Evolutionary conservation across 2,888 invertebrate species (phyloP), one percentile per base, ranked within the genome.

Genomic region (Tiphia femorata): DNA sequence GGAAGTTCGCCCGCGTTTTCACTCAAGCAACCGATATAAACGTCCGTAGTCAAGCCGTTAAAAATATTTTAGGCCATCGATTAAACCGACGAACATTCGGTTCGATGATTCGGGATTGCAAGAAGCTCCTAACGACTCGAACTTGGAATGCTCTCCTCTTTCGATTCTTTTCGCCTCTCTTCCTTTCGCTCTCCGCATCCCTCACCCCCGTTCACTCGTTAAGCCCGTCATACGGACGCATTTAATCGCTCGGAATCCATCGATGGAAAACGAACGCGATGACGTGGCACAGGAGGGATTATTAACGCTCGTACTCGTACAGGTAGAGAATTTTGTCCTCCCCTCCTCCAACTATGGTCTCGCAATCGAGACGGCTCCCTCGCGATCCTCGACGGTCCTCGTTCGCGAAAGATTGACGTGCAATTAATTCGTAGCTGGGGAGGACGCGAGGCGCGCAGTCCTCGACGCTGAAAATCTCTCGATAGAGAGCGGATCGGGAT

Each of bases 381-480:
- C 20, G 30, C 20, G n/a, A 12, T 23, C 23, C 42, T 20, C 35
- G 16, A 35, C 27, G 42, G 19, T 23, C 12, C 33, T 43, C 21
- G 27, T 12, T 8, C 14, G 25, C 23, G 43, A 41, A 21, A 52
- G 47, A 53, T 53, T 53, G 53, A 50, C 50, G 29, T 35, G 38
- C 50, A 50, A 50, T 50, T 50, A 50, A 41, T 49, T 27, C 41
- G n/a, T n/a, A n/a, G n/a, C n/a, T n/a, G n/a, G n/a, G n/a, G n/a
- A n/a, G n/a, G n/a, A n/a, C n/a, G 12, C 21, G 43, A 23, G n/a
- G 27, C 25, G 8, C n/a, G 16, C 1, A 8, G n/a, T 14, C 19
- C 16, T 41, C 14, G n/a, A 41, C 27, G 41, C 30, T 21, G 17
- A 38, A 27, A 12, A n/a, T 35, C 20, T n/a, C 14, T 30, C 44